Conservation (phyloP, 2,113 vertebrate species). For the Semicossyphus pulcher region DNA sequence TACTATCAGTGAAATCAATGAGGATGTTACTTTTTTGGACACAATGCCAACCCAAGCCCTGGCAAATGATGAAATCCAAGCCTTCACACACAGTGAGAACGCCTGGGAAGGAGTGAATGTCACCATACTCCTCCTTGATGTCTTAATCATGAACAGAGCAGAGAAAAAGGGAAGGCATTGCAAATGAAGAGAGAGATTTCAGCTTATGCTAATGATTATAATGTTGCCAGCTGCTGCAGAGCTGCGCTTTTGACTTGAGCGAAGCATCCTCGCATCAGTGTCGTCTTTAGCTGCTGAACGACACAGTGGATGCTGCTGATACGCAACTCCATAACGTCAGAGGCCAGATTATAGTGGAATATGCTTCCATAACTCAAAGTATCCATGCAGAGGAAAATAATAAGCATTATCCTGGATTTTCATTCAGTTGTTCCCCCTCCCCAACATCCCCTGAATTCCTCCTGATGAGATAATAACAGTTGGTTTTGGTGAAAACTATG, state of each 20-base stretch:
- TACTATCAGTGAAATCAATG: not conserved
- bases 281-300: conserved; percentile 30
- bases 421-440: not conserved
- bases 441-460: not conserved
- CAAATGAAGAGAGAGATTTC: conserved; percentile 52
- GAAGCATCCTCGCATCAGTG: conserved; percentile 28
- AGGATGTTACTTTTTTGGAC: not conserved
- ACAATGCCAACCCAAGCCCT: not conserved
- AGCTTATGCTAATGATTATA: conserved; percentile 59
- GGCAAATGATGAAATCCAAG: not conserved
- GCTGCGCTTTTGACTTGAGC: conserved; percentile 32
- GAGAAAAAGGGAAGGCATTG: conserved; percentile 9
- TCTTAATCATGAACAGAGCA: conserved; percentile 36
- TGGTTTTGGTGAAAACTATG: not conserved
- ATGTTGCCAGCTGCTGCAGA: conserved; percentile 40
- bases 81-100: not conserved
- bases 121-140: conserved; percentile 40
- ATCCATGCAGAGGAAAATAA: conserved; percentile 14
- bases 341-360: conserved; percentile 23
- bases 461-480: not conserved
- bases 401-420: conserved; percentile 6
- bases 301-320: conserved; percentile 7
- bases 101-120: conserved; percentile 12
- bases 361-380: not conserved
- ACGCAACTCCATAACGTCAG: not conserved